A percentile compares a stretch with the other conserved stretches of the same genome.
These are phyloP conservation scores for Apomyelois bistriatella DNA, from an alignment of 2,888 invertebrate genomes.

Conservation along the genomic window DNA sequence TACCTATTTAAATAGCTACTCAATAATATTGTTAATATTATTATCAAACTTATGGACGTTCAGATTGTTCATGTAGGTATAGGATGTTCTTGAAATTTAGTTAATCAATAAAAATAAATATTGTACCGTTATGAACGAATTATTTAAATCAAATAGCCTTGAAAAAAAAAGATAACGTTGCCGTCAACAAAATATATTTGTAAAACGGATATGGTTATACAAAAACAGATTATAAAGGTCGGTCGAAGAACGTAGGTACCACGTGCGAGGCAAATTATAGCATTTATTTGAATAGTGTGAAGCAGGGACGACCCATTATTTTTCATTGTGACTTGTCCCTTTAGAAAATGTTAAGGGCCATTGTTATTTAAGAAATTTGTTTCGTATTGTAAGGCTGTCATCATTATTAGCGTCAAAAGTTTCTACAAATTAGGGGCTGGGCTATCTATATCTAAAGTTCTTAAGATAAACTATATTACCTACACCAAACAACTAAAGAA, in stretches of 20 bases:
- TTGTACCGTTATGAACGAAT: too few species aligned
- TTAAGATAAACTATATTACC: too few species aligned
- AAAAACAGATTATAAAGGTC: background rate
- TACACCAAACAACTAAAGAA: too few species aligned
- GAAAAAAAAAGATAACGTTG: too few species aligned
- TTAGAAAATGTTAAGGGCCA: background rate
- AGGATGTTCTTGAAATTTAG: too few species aligned
- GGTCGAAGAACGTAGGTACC: background rate
- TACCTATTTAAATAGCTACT: too few species aligned
- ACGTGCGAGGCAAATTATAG: background rate
- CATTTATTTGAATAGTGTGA: conserved; percentile 1
- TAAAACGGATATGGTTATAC: background rate
- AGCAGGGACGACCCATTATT: background rate
- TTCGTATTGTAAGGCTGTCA: background rate
- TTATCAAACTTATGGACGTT: too few species aligned
- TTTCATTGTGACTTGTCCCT: background rate
- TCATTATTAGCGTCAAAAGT: background rate
- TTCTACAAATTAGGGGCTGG: background rate
- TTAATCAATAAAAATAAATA: too few species aligned
- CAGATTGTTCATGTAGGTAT: too few species aligned
- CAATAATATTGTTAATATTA: too few species aligned
- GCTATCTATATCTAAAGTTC: too few species aligned
- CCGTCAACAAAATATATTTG: background rate
- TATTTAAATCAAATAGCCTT: too few species aligned
- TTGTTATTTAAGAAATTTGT: background rate